Evolutionary conservation across 2,797 vertebrate genomes (phyloP).

Genomic region (Arnoldichthys spilopterus): DNA sequence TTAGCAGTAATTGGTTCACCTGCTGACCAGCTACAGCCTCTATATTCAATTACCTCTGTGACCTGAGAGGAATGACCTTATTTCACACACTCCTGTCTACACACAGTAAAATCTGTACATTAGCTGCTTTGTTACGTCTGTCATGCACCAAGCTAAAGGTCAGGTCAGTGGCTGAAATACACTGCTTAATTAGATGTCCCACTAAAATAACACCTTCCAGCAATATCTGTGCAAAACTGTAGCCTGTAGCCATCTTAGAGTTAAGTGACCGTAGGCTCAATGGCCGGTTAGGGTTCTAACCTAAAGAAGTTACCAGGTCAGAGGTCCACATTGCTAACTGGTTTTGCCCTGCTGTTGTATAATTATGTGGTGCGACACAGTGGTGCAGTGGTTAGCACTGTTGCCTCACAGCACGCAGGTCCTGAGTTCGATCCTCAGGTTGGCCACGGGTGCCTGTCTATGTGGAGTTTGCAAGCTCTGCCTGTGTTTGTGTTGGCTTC

Average conservation of each 20-base stretch:
- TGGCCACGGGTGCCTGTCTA: too few species aligned
- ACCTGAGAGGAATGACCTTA: neutral
- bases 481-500: too few species aligned
- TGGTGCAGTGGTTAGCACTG: too few species aligned
- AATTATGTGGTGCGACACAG: too few species aligned
- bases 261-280: neutral
- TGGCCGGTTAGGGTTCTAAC: too few species aligned
- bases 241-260: neutral
- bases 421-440: too few species aligned
- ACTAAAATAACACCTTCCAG: neutral
- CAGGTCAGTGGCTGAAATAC: neutral
- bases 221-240: too few species aligned
- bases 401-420: too few species aligned
- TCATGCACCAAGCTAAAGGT: conserved; percentile 1
- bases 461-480: too few species aligned
- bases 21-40: neutral
- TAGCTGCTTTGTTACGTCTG: conserved; percentile 26
- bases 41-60: conserved; percentile 16
- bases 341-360: too few species aligned
- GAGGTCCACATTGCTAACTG: too few species aligned
- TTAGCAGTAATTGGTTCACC: conserved; percentile 23
- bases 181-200: neutral
- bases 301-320: too few species aligned
- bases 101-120: conserved; percentile 16
- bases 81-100: neutral